phyloP scores from a whole-genome alignment of 2,888 invertebrate genomes.

The Standfussiana lucernea region DNA sequence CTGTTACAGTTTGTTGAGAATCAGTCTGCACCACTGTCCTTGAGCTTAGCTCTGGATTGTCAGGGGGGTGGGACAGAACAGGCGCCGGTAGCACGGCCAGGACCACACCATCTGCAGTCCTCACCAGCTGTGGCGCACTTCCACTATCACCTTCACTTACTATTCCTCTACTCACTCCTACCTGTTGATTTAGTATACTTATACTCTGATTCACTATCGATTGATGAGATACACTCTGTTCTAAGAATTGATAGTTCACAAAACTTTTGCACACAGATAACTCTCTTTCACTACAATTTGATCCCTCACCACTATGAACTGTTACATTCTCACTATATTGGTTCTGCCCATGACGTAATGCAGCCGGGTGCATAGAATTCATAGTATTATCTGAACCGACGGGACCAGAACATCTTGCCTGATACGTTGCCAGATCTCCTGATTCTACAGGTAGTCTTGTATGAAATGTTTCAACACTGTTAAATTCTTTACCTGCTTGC shows the following conservation, averaged over 20 bases:
- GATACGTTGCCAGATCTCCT: conserved; percentile 81
- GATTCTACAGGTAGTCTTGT: conserved; percentile 77
- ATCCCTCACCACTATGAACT: conserved; percentile 81
- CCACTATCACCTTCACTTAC: conserved; percentile 83
- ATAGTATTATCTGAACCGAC: conserved; percentile 80
- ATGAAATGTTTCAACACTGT: conserved; percentile 80
- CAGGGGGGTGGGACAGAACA: conserved; percentile 74
- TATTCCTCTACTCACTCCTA: conserved; percentile 84
- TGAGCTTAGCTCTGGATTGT: conserved; percentile 78
- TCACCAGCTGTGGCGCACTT: conserved; percentile 82
- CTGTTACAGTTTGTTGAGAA: conserved; percentile 83
- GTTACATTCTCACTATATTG: conserved; percentile 83
- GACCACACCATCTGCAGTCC: conserved; percentile 88
- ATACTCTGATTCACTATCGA: conserved; percentile 90
- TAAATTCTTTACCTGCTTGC: conserved; percentile 75
- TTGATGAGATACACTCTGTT: conserved; percentile 89
- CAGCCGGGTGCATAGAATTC: conserved; percentile 80
- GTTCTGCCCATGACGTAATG: conserved; percentile 79
- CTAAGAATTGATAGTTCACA: conserved; percentile 90
- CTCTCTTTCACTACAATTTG: conserved; percentile 83
- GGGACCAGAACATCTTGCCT: conserved; percentile 78
- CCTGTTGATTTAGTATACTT: conserved; percentile 89
- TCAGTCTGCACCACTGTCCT: conserved; percentile 84
- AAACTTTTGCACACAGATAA: conserved; percentile 83
- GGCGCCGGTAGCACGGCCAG: conserved; percentile 85